Evolutionary conservation across 2,888 invertebrate species (phyloP), one percentile per base, ranked within the genome.

Genomic region (Drosophila prolongata): DNA sequence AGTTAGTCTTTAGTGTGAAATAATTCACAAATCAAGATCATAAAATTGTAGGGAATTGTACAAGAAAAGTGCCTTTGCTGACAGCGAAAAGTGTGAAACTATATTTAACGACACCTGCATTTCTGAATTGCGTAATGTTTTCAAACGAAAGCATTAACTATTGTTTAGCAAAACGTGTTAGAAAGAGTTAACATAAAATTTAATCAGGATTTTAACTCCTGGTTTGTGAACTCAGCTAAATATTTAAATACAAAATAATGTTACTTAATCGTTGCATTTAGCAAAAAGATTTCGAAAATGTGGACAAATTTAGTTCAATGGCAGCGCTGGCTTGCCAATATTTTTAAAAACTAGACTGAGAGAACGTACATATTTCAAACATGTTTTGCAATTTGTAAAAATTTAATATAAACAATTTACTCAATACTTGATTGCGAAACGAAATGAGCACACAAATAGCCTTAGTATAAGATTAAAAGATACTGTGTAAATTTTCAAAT

Each of bases 241-340:
- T 37, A 69, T 49, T 49, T 27, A 54, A 59, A 49, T 42, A 47
- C 40, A 64, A 49, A 53, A 57, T 74, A 77, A 68, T 80, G 75
- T 73, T 81, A 87, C 75, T 84, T 89, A 77, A 80, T 44, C 55
- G 64, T 72, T 89, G 89, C 85, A 86, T 86, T 86, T 86, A 85
- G 75, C 66, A 64, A 68, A 66, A 49, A 42, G 30, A 49, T 24
- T 42, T 65, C 16, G 38, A 44, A 46, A 60, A 56, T 79, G 40
- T 64, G 53, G 14, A 14, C 19, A 60, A 54, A 60, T 43, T 53
- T 9, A 43, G 64, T 54, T 62, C 43, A 57, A 38, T 11, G 50
- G 43, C 38, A 56, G 52, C 49, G 49, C 44, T 47, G 54, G 71
- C 72, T 72, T 49, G 76, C 66, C 49, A 76, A 56, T 69, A 74